Evolutionary conservation across 2,113 vertebrate genomes (phyloP), one percentile per base, ranked within the genome.

Genomic region (Vicugna pacos): DNA sequence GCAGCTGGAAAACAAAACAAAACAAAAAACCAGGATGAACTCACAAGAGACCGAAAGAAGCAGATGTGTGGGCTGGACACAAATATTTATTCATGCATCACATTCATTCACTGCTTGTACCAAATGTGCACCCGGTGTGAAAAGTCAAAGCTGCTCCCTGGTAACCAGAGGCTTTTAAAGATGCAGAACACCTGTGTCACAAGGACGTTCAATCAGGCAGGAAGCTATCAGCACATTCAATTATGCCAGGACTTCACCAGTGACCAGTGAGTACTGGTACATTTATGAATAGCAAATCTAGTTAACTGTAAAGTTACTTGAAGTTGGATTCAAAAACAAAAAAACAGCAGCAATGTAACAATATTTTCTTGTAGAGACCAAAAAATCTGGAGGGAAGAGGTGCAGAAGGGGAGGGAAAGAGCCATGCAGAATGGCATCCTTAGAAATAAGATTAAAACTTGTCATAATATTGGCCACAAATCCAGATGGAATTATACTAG

Each of bases 1-100:
- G 99, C 99, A 97, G 99, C 99, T 99, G 93, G 20, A 96, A 92
- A 96, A 98, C 94, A 98, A 97, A 96, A 95, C 96, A 97, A 94
- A 96, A 97, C 88, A 98, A 93, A 92, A 85, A 70, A 91, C 69
- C 67, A 96, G 95, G 89, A 95, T 96, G 91, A 97, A 97, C 86
- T 97, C 97, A 94, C 93, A 54, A 64, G 96, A 95, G 95, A 91
- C 70, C 0, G 19, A 96, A 91, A 98, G 97, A 93, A 97, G 95
- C 96, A 97, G 95, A 96, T 97, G 94, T 94, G 95, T 94, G 95
- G 97, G 96, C 56, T 88, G 97, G 83, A 97, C 95, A 96, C 94
- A 97, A 97, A 94, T 92, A 97, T 98, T 98, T 97, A 96, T 95
- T 96, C 89, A 97, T 91, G 95, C 95, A 93, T 95, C 89, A 93